phyloP scores from a whole-genome alignment of 1,140 invertebrate genomes.

The Pogonomyrmex californicus region DNA sequence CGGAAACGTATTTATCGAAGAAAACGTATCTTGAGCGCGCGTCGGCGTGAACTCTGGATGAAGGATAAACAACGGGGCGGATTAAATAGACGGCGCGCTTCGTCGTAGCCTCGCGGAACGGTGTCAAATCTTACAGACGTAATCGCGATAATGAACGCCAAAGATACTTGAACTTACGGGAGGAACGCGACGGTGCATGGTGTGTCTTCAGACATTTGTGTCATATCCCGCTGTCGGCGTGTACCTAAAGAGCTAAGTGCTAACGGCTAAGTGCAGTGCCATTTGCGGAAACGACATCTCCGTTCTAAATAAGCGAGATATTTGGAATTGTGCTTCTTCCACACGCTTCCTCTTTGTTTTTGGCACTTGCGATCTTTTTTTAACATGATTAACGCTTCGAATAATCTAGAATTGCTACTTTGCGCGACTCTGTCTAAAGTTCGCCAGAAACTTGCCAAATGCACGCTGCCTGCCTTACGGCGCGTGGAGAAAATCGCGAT shows the following conservation, averaged over 20 bases:
- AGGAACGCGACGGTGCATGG: background rate
- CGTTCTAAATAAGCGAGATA: background rate
- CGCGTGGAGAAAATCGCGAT: background rate
- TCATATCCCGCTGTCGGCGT: background rate
- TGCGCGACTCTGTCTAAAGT: background rate
- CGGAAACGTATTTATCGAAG: conserved; percentile 54
- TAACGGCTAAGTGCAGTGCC: background rate
- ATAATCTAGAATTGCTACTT: background rate
- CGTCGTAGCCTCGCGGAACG: conserved; percentile 18
- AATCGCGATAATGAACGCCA: conserved; percentile 18
- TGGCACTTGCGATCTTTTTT: background rate
- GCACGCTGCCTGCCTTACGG: background rate
- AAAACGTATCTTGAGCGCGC: conserved; percentile 50
- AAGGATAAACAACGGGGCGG: conserved; percentile 50
- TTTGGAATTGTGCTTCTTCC: background rate
- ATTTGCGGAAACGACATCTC: background rate
- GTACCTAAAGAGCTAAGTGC: background rate
- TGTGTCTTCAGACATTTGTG: background rate
- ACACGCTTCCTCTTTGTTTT: background rate
- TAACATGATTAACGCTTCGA: background rate
- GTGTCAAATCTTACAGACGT: conserved; percentile 13
- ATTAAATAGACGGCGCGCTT: conserved; percentile 20
- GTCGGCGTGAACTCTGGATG: conserved; percentile 29
- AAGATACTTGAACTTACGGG: background rate
- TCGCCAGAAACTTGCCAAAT: background rate